A percentile compares a stretch with the other conserved stretches of the same genome.
Evolutionary conservation across 2,797 vertebrate genomes (phyloP).

Genomic region (Crenichthys baileyi): DNA sequence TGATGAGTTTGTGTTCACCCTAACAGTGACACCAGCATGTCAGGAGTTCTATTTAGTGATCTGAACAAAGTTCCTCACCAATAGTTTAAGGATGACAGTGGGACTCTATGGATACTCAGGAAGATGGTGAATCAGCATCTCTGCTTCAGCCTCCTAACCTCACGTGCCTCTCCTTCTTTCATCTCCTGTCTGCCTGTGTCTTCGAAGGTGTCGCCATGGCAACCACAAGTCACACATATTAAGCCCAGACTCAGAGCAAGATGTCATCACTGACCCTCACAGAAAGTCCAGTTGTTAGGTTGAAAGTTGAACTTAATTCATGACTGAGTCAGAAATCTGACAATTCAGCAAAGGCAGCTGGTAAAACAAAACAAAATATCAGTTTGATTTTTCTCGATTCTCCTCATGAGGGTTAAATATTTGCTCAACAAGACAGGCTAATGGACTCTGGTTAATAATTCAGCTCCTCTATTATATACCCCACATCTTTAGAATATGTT

Average conservation of each 20-base stretch:
- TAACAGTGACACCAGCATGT: constrained; percentile 23
- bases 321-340: constrained; percentile 16
- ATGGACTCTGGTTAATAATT: constrained; percentile 57
- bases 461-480: constrained; percentile 49
- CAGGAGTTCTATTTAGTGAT: constrained; percentile 40
- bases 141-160: constrained; percentile 28
- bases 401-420: not conserved
- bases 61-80: constrained; percentile 52
- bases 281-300: constrained; percentile 38
- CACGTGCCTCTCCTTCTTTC: constrained; percentile 20
- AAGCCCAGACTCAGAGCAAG: constrained; percentile 47
- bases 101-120: constrained; percentile 8
- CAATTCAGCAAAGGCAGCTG: not conserved
- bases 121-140: constrained; percentile 11
- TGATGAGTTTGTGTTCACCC: not conserved
- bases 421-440: constrained; percentile 3
- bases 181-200: constrained; percentile 51
- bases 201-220: constrained; percentile 53
- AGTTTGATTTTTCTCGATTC: not conserved
- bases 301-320: constrained; percentile 21
- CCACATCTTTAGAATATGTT: constrained; percentile 50
- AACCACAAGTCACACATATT: constrained; percentile 64
- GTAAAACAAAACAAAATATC: not conserved
- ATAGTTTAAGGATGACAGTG: constrained; percentile 20
- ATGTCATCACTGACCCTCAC: constrained; percentile 38